Percentiles rank a stretch among this genome's conserved stretches.
Evolutionary conservation across 1,140 invertebrate species (phyloP).

Genomic region (Matsumurasca onukii): DNA sequence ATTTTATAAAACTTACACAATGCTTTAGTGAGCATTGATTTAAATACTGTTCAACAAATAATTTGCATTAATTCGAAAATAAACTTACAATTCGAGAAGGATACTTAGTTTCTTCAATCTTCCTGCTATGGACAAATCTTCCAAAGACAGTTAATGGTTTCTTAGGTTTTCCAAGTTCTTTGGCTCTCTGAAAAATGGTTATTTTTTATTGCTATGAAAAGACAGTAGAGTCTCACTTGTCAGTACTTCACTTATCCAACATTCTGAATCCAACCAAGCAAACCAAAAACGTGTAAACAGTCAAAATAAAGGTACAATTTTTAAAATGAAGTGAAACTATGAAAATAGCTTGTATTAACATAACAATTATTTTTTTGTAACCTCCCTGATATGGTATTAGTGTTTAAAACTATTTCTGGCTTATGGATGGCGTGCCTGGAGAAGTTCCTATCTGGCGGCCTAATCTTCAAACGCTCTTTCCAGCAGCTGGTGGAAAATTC

Average conservation of each 20-base stretch:
- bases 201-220: not conserved
- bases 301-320: not conserved
- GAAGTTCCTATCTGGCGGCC: no score
- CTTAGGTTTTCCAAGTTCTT: constrained; percentile 17
- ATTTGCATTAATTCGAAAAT: no score
- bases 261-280: not conserved
- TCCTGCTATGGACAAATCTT: not conserved
- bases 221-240: no score
- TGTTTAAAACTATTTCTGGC: no score
- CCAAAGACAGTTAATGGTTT: not conserved
- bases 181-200: not conserved
- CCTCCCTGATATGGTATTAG: not conserved
- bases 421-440: no score
- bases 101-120: constrained; percentile 2
- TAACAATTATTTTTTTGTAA: not conserved
- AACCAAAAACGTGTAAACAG: not conserved
- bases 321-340: not conserved
- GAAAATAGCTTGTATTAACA: not conserved
- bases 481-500: no score
- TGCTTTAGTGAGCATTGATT: no score
- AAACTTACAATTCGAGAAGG: not conserved
- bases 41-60: no score
- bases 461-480: no score
- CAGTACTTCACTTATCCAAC: no score
- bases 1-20: not conserved